Base-by-base conservation (phyloP, 2,113 vertebrate species). In the Numenius arquata region DNA sequence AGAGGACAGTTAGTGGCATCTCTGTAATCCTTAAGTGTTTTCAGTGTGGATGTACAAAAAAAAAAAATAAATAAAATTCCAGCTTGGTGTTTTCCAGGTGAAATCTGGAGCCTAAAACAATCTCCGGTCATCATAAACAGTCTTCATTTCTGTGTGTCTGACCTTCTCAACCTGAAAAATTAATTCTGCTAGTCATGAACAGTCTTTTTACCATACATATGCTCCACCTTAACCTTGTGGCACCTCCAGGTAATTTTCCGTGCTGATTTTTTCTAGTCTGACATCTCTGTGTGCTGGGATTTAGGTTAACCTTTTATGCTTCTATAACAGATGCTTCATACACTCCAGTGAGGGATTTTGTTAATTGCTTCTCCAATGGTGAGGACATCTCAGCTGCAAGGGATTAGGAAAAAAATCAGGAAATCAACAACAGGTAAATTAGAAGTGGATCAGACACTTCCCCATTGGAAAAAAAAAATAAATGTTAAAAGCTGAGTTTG, bases 381-480 rank as follows among this genome's bases (percentile, higher is more conserved):
- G 92, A 97, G 95, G 93, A 91, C 85, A 96, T 87, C 86, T 97
- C 86, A 66, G 52, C 95, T 96, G 91, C 89, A 92, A 95, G 58
- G 85, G 93, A 97, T 97, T 97, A 97, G 38, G 83, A 94, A 92
- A 95, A 84, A 97, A 96, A 96, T n/a, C 48, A 91, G 83, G 89
- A 96, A 97, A 96, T 94, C 96, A 96, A 97, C 97, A 97, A 97
- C 95, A 98, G 97, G 95, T 98, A 98, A 97, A 97, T 98, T 94
- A 98, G 92, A 95, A 98, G 77, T 91, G 53, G 96, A 98, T 98
- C 96, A 97, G 95, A 96, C 58, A 73, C 85, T 95, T 94, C n/a
- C 85, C 80, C 84, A 62, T 13, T 93, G 94, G 95, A 89, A 96
- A 93, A 91, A 91, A 95, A 95, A 66, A 26, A 85, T 94, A 96